Evolutionary conservation across 2,888 invertebrate species (phyloP).

Genomic region (Capitulum mitella): DNA sequence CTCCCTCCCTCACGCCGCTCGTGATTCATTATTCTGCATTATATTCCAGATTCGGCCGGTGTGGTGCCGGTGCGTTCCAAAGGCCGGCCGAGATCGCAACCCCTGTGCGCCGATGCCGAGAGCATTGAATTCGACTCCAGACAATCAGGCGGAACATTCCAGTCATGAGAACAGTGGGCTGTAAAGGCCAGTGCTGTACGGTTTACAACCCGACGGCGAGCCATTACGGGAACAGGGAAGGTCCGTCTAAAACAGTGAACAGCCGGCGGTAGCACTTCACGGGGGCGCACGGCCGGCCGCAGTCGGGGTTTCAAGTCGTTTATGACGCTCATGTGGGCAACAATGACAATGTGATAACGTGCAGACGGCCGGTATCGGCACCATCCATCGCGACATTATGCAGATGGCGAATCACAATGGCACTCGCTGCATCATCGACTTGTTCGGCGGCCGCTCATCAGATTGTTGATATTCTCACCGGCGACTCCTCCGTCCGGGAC

Average conservation of each 20-base stretch:
- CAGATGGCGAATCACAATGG: too few relatives aligned
- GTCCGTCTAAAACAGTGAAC: too few relatives aligned
- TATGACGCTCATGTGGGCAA: too few relatives aligned
- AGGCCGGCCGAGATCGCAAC: neutral
- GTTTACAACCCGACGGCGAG: neutral
- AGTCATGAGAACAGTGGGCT: neutral
- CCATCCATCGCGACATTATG: too few relatives aligned
- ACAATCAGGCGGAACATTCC: neutral
- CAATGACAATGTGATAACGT: too few relatives aligned
- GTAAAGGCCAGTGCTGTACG: neutral
- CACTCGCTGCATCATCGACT: too few relatives aligned
- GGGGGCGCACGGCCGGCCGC: neutral
- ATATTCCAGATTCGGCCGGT: neutral
- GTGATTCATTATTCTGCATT: constrained; percentile 11
- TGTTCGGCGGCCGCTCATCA: neutral
- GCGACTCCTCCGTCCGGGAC: neutral
- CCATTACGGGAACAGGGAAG: neutral
- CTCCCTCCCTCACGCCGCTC: neutral
- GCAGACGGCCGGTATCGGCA: too few relatives aligned
- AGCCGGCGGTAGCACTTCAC: too few relatives aligned
- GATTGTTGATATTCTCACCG: neutral
- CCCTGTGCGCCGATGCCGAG: neutral
- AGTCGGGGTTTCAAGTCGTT: neutral
- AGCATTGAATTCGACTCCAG: neutral
- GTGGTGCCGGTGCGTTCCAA: neutral